These are phyloP conservation scores for Proteles cristata DNA, from an alignment of 2,113 vertebrate species.

Conservation along the genomic window DNA sequence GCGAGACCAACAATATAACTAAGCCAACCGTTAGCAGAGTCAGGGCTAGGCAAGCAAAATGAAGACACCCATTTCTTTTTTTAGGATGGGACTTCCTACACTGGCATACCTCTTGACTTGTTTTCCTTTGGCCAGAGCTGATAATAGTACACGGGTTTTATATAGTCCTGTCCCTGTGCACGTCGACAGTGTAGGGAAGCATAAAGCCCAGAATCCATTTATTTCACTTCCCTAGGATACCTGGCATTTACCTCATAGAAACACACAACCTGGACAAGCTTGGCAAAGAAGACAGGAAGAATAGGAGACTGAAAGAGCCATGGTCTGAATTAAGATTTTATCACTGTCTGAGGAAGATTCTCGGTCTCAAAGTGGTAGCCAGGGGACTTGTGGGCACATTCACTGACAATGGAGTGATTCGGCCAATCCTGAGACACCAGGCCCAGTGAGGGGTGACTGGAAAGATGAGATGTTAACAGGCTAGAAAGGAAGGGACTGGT, in stretches of 20 bases:
- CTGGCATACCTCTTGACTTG: neutral
- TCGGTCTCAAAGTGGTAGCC: neutral
- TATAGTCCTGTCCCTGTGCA: neutral
- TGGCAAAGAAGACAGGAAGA: neutral
- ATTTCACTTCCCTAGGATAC: neutral
- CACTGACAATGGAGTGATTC: neutral
- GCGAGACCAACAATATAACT: neutral
- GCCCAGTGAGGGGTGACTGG: neutral
- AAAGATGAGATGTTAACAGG: neutral
- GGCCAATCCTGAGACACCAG: too few relatives aligned
- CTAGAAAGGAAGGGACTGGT: neutral
- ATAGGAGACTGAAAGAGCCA: neutral
- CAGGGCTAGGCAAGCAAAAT: neutral
- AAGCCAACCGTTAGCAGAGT: neutral
- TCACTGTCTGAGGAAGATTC: neutral
- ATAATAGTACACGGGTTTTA: slow-evolving; percentile 47
- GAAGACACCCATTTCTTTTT: slow-evolving; percentile 60
- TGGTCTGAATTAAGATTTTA: neutral
- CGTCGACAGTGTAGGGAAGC: neutral
- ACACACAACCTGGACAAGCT: neutral
- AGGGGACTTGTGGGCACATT: neutral
- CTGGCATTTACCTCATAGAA: neutral
- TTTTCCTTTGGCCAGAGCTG: slow-evolving; percentile 36
- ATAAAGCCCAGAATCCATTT: neutral
- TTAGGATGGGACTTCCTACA: slow-evolving; percentile 60